Conservation (phyloP, 1,140 invertebrate genomes). For the Chymomyza costata region DNA sequence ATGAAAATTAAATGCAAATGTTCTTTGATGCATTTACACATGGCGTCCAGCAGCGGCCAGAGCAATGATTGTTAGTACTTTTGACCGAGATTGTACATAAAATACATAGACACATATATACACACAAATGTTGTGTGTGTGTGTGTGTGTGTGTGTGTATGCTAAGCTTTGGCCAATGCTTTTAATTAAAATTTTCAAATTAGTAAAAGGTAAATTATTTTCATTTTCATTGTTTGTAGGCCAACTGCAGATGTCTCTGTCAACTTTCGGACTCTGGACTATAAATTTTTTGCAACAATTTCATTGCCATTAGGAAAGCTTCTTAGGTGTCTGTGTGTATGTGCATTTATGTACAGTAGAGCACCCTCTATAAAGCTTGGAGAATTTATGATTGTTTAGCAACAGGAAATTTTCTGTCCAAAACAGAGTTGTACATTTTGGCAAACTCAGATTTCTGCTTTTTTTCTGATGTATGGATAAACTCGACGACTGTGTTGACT, state of each 20-base stretch:
- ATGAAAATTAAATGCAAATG: conserved; percentile 44
- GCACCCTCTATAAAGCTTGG: no score
- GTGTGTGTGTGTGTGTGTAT: conserved; percentile 8
- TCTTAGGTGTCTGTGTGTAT: no score
- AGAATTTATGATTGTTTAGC: no score
- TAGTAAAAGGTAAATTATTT: conserved; percentile 54
- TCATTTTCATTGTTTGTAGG: conserved; percentile 9
- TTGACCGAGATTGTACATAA: background rate
- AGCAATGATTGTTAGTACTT: background rate
- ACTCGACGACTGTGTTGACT: no score
- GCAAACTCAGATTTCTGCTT: no score
- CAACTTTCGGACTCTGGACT: no score
- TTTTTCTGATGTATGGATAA: no score
- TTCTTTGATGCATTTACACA: conserved; percentile 53
- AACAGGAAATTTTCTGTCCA: background rate
- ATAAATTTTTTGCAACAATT: conserved; percentile 45
- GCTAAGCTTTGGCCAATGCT: conserved; percentile 23
- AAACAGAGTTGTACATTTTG: no score
- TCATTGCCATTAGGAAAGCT: conserved; percentile 19
- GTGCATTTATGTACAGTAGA: no score
- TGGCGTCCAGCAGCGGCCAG: conserved; percentile 30
- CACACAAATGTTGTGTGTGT: background rate
- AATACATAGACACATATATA: background rate
- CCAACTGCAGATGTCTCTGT: conserved; percentile 14
- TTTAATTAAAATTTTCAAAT: conserved; percentile 66